Base-by-base conservation (phyloP, 2,113 vertebrate genomes). In the Corythornis madagascariensis region DNA sequence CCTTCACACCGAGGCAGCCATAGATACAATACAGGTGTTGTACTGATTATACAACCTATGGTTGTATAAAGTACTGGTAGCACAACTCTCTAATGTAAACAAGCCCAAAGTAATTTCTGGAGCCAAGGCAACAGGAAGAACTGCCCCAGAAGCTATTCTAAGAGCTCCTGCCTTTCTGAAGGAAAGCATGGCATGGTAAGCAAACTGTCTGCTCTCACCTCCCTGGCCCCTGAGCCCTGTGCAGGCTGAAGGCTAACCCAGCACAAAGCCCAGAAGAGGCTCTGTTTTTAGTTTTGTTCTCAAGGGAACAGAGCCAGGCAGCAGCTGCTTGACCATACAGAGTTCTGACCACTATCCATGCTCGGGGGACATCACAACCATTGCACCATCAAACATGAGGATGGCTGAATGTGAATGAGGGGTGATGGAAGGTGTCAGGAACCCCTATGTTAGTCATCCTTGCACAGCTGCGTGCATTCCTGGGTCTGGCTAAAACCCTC, bases 101-200 rank as follows among this genome's bases (percentile, higher is more conserved):
- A 93, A 92, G 91, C 75, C 67, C 10, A 3, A 47, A 92, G 89
- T 60, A 59, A 73, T 93, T 90, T 67, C 91, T 83, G 48, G 67
- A 87, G 93, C 81, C 81, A 82, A 95, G 70, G 90, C 81, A 90
- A 72, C 92, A 95, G 90, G 93, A 94, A 92, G 86, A 95, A 57
- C 89, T 91, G 89, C 64, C 91, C 67, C 87, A 87, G 84, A 87
- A 84, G 59, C 87, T 83, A 77, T 70, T 88, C 77, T 0, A 0
- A 64, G 69, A 42, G 52, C 59, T 83, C 56, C 88, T 21, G 65
- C 0, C 0, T 57, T 92, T 52, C 69, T 60, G 66, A 71, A 88
- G 69, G 87, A 48, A 88, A 80, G 83, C 76, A 31, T 0, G 0
- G 11, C 11, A 10, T 7, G 35, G 57, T 42, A 40, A 86, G 56